Conservation (phyloP, 2,888 invertebrate species). For the Neoascia interrupta region DNA sequence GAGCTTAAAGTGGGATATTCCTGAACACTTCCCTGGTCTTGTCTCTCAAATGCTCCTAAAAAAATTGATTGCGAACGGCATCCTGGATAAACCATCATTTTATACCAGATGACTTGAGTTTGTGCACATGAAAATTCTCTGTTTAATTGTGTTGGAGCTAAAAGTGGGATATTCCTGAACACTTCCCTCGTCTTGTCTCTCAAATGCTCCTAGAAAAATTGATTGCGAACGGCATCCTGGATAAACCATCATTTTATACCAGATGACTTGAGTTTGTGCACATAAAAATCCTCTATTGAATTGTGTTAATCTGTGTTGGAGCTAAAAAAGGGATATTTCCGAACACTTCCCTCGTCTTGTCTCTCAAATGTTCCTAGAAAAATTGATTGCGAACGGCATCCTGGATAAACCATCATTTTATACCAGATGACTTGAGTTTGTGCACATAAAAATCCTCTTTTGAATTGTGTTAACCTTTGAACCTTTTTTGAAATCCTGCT, state of each 20-base stretch:
- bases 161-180: background rate
- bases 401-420: constrained; percentile 54
- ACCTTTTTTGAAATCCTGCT: background rate
- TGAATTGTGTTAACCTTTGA: too few species aligned
- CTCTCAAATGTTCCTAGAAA: constrained; percentile 72
- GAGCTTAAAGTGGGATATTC: background rate
- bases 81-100: background rate
- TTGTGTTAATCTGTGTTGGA: background rate
- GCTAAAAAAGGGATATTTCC: background rate
- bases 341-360: constrained; percentile 42
- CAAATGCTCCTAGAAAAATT: constrained; percentile 24
- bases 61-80: background rate
- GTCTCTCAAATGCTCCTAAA: background rate
- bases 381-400: constrained; percentile 44
- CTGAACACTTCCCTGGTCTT: background rate
- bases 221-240: constrained; percentile 28
- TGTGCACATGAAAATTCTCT: background rate
- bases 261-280: constrained; percentile 28
- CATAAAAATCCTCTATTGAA: background rate
- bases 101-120: background rate
- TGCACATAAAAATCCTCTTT: constrained; percentile 20
- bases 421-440: constrained; percentile 62
- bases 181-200: constrained; percentile 6
- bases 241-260: constrained; percentile 18
- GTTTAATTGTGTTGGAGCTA: background rate